Base-by-base conservation (phyloP, 2,113 vertebrate species). In the Zingel zingel region DNA sequence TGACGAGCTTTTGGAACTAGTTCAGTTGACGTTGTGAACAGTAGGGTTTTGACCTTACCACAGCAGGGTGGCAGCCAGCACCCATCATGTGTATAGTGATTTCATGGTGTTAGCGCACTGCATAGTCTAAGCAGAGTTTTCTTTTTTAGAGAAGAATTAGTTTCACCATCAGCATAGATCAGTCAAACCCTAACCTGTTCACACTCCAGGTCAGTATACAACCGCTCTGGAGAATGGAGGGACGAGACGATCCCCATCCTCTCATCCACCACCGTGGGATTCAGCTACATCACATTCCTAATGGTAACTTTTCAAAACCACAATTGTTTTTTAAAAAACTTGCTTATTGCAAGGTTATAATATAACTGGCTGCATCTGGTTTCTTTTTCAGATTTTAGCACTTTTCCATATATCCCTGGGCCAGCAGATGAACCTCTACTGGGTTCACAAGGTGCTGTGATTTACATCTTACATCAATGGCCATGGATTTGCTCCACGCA, bases 351-450 rank as follows among this genome's bases (percentile, higher is more conserved):
- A 21, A 25, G 6, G 18, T 39, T 30, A 18, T 6, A 3, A 15
- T 4, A 19, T 15, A 56, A n/a, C 56, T 67, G 4, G 63, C n/a
- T 14, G 2, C 27, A 8, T 66, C 4, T 15, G 66, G 2, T 3
- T 73, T 58, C 1, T 59, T 25, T 89, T 81, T 18, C 91, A 99
- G 98, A 95, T 98, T 79, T 94, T 99, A 91, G 98, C 98, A 11
- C 94, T 98, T 73, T 99, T 97, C 88, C 98, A 99, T 85, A 95
- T 99, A 10, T 95, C 96, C 1, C 94, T 99, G 93, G 98, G 98
- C 39, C 98, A 99, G 86, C 98, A 99, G 91, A 94, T 99, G 90
- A 98, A 98, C 84, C 94, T 99, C n/a, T 97, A 97, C 94, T 99
- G 98, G 98, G 94, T 98, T 79, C 98, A 99, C 95, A 99, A 99